Percentiles rank a stretch among this genome's conserved stretches.
phyloP scores from a whole-genome alignment of 1,140 invertebrate species.

The Whitmania pigra region DNA sequence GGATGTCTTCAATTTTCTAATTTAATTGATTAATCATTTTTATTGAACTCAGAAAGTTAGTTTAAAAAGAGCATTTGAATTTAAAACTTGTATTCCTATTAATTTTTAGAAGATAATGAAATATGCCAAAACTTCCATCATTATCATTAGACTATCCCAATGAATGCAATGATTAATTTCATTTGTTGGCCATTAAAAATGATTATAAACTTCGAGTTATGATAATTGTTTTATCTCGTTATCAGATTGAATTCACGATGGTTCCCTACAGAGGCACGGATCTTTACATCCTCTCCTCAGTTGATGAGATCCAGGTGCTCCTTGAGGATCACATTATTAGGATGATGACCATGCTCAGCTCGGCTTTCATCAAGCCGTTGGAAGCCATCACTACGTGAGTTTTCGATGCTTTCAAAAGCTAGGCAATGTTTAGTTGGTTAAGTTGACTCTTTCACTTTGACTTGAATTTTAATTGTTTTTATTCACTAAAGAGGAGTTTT shows the following conservation, averaged over 20 bases:
- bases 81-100: not conserved
- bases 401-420: not conserved
- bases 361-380: conserved; percentile 89
- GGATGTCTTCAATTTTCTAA: not conserved
- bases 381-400: conserved; percentile 64
- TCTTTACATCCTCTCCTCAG: conserved; percentile 71
- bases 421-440: too few species aligned
- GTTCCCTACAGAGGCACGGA: conserved; percentile 72
- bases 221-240: not conserved
- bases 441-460: too few species aligned
- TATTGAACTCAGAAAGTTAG: not conserved
- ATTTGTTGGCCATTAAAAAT: too few species aligned
- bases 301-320: conserved; percentile 84
- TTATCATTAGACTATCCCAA: too few species aligned
- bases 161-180: too few species aligned
- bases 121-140: too few species aligned
- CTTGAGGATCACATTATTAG: conserved; percentile 91
- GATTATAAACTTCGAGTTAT: too few species aligned
- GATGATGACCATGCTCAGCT: conserved; percentile 94
- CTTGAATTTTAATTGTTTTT: too few species aligned
- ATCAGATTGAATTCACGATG: conserved; percentile 60
- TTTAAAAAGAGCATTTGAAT: not conserved
- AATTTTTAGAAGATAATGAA: too few species aligned
- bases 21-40: not conserved
- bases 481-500: too few species aligned